A percentile compares a stretch with the other conserved stretches of the same genome.
phyloP scores from a whole-genome alignment of 2,113 vertebrate species.

The Archilochus colubris region DNA sequence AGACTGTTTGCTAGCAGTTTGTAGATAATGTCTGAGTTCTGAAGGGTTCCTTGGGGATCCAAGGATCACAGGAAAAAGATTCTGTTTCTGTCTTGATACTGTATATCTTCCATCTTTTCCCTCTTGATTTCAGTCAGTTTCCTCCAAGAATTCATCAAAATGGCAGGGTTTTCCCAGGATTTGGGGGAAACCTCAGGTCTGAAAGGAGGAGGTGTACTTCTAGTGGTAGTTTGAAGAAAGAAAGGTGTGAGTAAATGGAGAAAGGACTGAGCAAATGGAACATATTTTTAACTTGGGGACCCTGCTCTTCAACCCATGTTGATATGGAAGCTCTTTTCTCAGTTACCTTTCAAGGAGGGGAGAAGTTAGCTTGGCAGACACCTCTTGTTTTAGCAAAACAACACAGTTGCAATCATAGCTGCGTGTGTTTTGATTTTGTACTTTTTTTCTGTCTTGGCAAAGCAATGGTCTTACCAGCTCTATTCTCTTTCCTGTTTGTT shows the following conservation, averaged over 20 bases:
- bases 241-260: neutral
- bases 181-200: neutral
- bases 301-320: neutral
- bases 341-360: neutral
- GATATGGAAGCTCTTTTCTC: neutral
- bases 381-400: slow-evolving; percentile 29
- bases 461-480: slow-evolving; percentile 70
- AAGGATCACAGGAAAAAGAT: neutral
- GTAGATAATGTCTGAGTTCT: neutral
- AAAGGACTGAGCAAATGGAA: neutral
- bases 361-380: slow-evolving; percentile 24
- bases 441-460: slow-evolving; percentile 73
- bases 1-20: neutral
- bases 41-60: neutral
- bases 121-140: slow-evolving; percentile 9
- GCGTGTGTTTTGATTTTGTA: slow-evolving; percentile 69
- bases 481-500: slow-evolving; percentile 75
- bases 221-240: neutral
- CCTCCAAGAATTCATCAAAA: neutral
- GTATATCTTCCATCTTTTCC: slow-evolving; percentile 18
- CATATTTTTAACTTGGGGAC: neutral
- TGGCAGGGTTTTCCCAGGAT: neutral
- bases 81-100: neutral
- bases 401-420: slow-evolving; percentile 55
- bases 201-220: neutral